These are phyloP conservation scores for Drosophila ananassae DNA, from an alignment of 1,140 invertebrate species.

Conservation along the genomic window DNA sequence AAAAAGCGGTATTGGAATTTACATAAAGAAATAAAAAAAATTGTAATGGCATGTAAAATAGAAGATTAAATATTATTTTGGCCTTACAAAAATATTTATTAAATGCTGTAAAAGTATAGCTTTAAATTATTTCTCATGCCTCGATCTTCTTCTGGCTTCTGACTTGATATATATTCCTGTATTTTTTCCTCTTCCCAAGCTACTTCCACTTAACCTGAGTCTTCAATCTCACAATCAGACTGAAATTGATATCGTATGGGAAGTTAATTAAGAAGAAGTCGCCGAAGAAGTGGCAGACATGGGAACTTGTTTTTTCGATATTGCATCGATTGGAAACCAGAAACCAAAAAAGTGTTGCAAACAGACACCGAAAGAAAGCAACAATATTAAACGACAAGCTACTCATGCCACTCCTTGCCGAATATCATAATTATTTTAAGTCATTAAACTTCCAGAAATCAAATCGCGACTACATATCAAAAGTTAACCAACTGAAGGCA, in stretches of 20 bases:
- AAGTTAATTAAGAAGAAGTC: constrained; percentile 70
- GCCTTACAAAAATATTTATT: neutral
- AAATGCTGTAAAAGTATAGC: neutral
- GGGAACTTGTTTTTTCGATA: constrained; percentile 54
- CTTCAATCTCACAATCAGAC: constrained; percentile 45
- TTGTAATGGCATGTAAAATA: neutral
- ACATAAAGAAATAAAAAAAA: constrained; percentile 1
- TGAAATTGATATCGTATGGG: constrained; percentile 78
- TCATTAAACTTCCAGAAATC: constrained; percentile 76
- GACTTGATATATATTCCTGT: constrained; percentile 8
- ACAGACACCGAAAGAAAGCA: constrained; percentile 16
- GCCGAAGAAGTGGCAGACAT: constrained; percentile 31
- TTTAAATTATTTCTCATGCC: neutral
- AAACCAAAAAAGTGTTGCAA: constrained; percentile 68
- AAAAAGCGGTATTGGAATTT: neutral
- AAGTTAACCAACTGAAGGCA: constrained; percentile 39
- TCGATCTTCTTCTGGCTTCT: constrained; percentile 5
- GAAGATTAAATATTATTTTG: neutral
- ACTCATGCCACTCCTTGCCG: constrained; percentile 8
- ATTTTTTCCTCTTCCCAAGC: constrained; percentile 26
- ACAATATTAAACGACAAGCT: constrained; percentile 30
- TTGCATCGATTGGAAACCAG: constrained; percentile 49
- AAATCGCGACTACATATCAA: constrained; percentile 71
- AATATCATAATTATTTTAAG: constrained; percentile 79
- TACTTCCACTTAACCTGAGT: constrained; percentile 33